Evolutionary conservation across 1,140 invertebrate species (phyloP), one percentile per base, ranked within the genome.

Genomic region (Daktulosphaira vitifoliae): DNA sequence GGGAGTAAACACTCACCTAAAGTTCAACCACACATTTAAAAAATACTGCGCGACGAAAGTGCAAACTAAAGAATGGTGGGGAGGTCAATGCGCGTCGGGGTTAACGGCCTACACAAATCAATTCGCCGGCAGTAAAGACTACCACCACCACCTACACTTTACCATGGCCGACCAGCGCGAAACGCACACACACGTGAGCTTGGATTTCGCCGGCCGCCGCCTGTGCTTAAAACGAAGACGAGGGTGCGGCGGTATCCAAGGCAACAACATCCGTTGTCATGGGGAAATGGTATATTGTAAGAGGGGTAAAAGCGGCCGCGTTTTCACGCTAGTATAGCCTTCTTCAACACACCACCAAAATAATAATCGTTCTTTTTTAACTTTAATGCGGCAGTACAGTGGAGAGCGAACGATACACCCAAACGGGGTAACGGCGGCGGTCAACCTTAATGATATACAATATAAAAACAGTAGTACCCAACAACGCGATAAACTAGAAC

Each of bases 271-370:
- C 33, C 56, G 51, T 62, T 33, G 54, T 48, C 25, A 51, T 54
- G 65, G 62, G 65, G 15, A 49, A 33, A 26, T 16, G 38, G 65
- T 48, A 50, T 51, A 37, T 25, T 6, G 67, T 50, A 39, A 52
- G 59, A 65, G 68, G 67, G 67, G 65, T 67, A 69, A 70, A 71
- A 67, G 64, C 66, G 70, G 67, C 67, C 66, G 50, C 66, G 67
- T 54, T 20, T 39, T 26, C 38, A 29, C 23, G 46, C 23, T 20
- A 59, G 52, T 23, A n/a, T n/a, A 22, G 38, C 38, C 52, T 54
- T 54, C 52, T 8, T 6, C 33, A 4, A 15, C 22, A n/a, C 38
- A 8, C 16, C 53, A 38, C 13, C 39, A 33, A 33, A 33, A 33
- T 11, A 5, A 11, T 11, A 5, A 33, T n/a, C n/a, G n/a, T n/a